phyloP scores from a whole-genome alignment of 2,797 vertebrate genomes.

The Sparus aurata region DNA sequence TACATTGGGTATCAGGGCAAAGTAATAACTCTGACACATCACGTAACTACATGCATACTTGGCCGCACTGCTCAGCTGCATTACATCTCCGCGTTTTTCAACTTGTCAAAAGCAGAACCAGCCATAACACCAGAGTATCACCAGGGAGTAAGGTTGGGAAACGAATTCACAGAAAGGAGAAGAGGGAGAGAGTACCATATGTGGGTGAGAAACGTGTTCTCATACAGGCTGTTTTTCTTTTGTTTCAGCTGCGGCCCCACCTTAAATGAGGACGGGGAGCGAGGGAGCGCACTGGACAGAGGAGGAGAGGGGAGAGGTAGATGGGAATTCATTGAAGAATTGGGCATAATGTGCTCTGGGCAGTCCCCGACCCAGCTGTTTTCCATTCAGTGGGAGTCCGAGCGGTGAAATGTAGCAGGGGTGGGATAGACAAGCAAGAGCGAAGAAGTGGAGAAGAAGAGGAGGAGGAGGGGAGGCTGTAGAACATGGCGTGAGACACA shows the following conservation, averaged over 20 bases:
- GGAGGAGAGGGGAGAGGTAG: constrained; percentile 76
- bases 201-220: constrained; percentile 84
- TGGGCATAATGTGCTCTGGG: constrained; percentile 83
- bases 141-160: constrained; percentile 81
- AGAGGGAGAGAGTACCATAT: constrained; percentile 80
- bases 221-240: constrained; percentile 84
- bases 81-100: constrained; percentile 73
- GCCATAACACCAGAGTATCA: constrained; percentile 79
- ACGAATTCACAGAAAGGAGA: constrained; percentile 76
- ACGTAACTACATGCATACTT: constrained; percentile 64
- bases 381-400: constrained; percentile 82
- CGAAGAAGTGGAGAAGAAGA: constrained; percentile 39
- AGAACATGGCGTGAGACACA: constrained; percentile 68
- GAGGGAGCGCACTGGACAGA: constrained; percentile 78
- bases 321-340: constrained; percentile 82
- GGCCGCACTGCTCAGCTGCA: constrained; percentile 69
- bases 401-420: constrained; percentile 73
- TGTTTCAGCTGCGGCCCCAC: constrained; percentile 86
- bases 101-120: constrained; percentile 78
- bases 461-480: constrained; percentile 53
- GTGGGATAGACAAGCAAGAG: constrained; percentile 62
- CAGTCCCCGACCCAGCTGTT: constrained; percentile 83
- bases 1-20: constrained; percentile 48
- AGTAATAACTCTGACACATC: constrained; percentile 66
- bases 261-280: constrained; percentile 82